Evolutionary conservation across 1,140 invertebrate genomes (phyloP), one percentile per base, ranked within the genome.

Genomic region (Drosophila lacertosa): DNA sequence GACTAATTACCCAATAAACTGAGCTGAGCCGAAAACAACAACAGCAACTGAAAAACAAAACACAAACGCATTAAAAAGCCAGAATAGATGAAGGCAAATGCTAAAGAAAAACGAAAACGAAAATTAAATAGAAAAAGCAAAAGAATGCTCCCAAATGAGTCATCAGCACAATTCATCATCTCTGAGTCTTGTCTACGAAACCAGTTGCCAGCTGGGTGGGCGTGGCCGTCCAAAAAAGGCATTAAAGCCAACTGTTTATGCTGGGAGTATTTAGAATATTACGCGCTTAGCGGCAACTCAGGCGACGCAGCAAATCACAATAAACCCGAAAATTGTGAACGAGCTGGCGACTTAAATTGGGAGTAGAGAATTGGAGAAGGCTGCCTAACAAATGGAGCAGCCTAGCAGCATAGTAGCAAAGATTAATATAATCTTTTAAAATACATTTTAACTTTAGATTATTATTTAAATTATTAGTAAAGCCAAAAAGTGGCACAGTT

Each of bases 151-250:
- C 84, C 79, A 59, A 64, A 74, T 69, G 77, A 73, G 63, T 81
- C 77, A 74, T 81, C 84, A 70, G 62, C 54, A 51, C 70, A 84
- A 84, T 89, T 89, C 68, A 89, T 89, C 84, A 89, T 84, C 80
- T 67, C 16, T 6, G 18, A 1, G 16, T 42, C 18, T 42, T 40
- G 35, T 54, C 51, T 2, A 22, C 51, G 24, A 24, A 11, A 16
- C 51, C 35, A 24, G 35, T 7, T 50, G 10, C 9, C 18, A 26
- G 54, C 22, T 11, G 11, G 15, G n/a, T 53, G 57, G 65, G 26
- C 51, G 51, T 47, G 62, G 39, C 40, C 20, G 42, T 29, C 42
- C 32, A 48, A 1, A 58, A 47, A 57, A 71, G 10, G 53, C 62
- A 58, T 65, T 65, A 58, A 65, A 65, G 66, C 66, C 65, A 71